phyloP scores from a whole-genome alignment of 1,140 invertebrate genomes.

The Drosophila leontia region DNA sequence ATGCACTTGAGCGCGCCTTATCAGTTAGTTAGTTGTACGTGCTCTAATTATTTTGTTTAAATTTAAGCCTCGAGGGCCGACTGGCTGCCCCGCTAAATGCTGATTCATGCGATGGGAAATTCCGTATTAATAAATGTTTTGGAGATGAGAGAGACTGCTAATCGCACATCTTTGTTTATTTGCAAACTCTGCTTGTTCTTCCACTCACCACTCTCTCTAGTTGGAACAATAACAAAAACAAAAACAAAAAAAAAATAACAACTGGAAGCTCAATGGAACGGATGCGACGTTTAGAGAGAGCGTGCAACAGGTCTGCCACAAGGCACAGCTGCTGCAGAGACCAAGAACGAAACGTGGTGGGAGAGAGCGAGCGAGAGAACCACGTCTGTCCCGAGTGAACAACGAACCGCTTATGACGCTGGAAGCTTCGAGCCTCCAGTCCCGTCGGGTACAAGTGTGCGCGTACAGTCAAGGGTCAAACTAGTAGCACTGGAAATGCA shows the following conservation, averaged over 20 bases:
- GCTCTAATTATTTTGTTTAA: slow-evolving; percentile 19
- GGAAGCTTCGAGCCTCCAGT: slow-evolving; percentile 40
- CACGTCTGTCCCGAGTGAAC: slow-evolving; percentile 70
- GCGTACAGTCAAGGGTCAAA: slow-evolving; percentile 9
- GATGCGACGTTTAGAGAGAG: slow-evolving; percentile 3
- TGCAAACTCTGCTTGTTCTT: slow-evolving; percentile 5
- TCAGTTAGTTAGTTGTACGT: slow-evolving; percentile 27
- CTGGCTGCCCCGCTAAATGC: background rate
- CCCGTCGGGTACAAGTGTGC: slow-evolving; percentile 13
- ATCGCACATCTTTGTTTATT: slow-evolving; percentile 23
- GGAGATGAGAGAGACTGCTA: slow-evolving; percentile 19
- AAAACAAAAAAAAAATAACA: background rate
- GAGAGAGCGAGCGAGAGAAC: slow-evolving; percentile 22
- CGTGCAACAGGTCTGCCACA: slow-evolving; percentile 51
- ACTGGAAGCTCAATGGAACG: slow-evolving; percentile 23
- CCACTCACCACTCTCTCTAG: slow-evolving; percentile 18
- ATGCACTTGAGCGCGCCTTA: slow-evolving; percentile 17
- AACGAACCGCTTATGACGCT: slow-evolving; percentile 62
- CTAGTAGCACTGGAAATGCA: background rate
- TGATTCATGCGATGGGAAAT: slow-evolving; percentile 31
- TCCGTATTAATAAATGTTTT: slow-evolving; percentile 9
- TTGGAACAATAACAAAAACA: slow-evolving; percentile 36
- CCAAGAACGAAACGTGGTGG: slow-evolving; percentile 18
- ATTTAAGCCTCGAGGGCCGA: background rate
- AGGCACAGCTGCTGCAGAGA: slow-evolving; percentile 17